Evolutionary conservation across 2,113 vertebrate species (phyloP).

Genomic region (Antechinus flavipes): DNA sequence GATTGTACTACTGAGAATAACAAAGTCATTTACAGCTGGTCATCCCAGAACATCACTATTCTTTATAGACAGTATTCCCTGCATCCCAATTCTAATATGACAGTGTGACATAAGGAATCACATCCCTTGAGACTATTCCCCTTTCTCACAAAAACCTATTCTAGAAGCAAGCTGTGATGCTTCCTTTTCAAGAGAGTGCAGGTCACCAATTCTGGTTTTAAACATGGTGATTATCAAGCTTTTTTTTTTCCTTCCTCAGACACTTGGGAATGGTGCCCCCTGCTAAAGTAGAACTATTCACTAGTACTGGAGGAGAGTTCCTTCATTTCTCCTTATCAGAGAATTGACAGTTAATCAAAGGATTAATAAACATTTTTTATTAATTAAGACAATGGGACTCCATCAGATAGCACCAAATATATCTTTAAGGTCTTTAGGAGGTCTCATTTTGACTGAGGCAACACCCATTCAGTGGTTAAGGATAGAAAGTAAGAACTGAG

Average conservation of each 20-base stretch:
- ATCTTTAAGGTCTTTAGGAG: no score
- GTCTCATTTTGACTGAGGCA: no score
- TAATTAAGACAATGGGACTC: background rate
- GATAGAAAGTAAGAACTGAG: no score
- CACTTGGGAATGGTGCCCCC: background rate
- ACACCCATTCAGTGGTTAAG: no score
- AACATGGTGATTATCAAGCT: background rate
- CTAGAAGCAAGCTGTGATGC: background rate
- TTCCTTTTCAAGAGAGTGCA: background rate
- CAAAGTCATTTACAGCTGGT: no score
- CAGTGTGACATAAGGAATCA: background rate
- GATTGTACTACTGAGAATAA: no score
- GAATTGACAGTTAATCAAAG: background rate
- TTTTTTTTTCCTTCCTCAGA: background rate
- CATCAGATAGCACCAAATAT: background rate
- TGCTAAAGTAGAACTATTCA: background rate
- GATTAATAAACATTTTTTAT: background rate
- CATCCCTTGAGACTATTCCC: background rate
- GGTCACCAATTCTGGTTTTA: background rate
- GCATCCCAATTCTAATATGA: background rate
- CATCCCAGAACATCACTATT: no score
- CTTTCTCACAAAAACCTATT: background rate
- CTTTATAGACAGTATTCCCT: background rate
- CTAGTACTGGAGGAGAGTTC: background rate
- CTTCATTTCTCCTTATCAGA: background rate